Percentiles rank a stretch among this genome's conserved stretches.
Evolutionary conservation across 2,797 vertebrate species (phyloP).

Genomic region (Pantherophis alleghaniensis): DNA sequence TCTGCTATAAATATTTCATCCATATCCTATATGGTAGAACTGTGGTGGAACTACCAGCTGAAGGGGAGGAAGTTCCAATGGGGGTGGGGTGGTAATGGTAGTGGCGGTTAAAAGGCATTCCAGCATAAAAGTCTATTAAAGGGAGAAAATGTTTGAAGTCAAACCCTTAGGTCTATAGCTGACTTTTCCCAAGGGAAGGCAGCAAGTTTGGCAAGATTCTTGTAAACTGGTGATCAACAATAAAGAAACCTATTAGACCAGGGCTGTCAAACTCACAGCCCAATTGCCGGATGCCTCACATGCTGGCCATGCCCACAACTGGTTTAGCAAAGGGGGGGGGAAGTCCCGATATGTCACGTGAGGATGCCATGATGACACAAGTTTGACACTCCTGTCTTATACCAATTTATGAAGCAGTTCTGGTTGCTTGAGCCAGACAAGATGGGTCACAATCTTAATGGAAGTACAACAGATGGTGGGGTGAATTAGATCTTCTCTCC

Average conservation of each 20-base stretch:
- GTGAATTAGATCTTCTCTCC: background rate
- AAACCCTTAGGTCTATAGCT: background rate
- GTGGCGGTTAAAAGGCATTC: background rate
- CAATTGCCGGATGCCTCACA: too few relatives aligned
- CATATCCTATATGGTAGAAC: background rate
- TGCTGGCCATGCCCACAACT: too few relatives aligned
- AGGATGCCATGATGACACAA: rapidly evolving
- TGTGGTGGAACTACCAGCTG: background rate
- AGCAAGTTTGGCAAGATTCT: background rate
- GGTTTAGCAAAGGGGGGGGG: too few relatives aligned
- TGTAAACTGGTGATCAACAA: background rate
- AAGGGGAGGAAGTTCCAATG: background rate
- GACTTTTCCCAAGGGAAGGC: background rate
- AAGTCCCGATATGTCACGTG: too few relatives aligned
- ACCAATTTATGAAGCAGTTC: background rate
- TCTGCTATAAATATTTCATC: background rate
- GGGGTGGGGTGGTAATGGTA: background rate
- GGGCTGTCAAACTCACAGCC: too few relatives aligned
- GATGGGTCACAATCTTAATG: background rate
- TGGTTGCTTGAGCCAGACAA: background rate
- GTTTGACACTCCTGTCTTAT: too few relatives aligned
- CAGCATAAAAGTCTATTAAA: background rate
- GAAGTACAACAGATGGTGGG: background rate
- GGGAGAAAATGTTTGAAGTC: background rate
- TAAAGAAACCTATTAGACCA: background rate